Evolutionary conservation across 2,888 invertebrate genomes (phyloP), one percentile per base, ranked within the genome.

Genomic region (Parnassius orleans): DNA sequence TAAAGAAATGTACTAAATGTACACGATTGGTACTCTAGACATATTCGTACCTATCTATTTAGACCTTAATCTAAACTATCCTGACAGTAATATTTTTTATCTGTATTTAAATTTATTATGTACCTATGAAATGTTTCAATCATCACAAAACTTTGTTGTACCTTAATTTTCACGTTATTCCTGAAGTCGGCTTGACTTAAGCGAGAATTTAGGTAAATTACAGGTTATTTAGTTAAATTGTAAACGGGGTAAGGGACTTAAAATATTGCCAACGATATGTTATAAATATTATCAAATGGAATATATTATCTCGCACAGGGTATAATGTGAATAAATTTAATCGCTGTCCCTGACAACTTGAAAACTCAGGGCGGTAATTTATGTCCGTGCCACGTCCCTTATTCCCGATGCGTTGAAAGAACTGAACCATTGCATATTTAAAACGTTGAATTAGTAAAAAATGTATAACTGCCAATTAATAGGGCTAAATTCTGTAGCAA

Each of bases 1-100:
- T 88, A 85, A 86, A 84, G 86, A 87, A 80, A 88, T 87, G 90
- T 90, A 86, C 86, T 80, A 81, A 83, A 84, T 19, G 86, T 88
- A 87, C 89, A 83, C 88, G 85, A 84, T 87, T 86, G 90, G 87
- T 90, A 89, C 87, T 88, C 86, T 90, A 88, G 86, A 84, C 83
- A 85, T 89, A 87, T 79, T 84, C 81, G 81, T 87, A 84, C 83
- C 81, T 83, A 78, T 58, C 81, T 83, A 78, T 58, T 75, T 88
- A 90, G 86, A 84, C 81, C 84, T 85, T 79, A 84, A 84, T 81
- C 84, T 85, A 79, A 84, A 86, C 83, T 87, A 80, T 84, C 83
- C 82, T 83, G 78, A 81, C 76, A 78, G 77, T 79, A 68, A 68
- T 77, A 63, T 63, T 63, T 63, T 58, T 55, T 63, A 59, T 41